Conservation (phyloP, 1,140 invertebrate species). For the Agrypnia vestita region DNA sequence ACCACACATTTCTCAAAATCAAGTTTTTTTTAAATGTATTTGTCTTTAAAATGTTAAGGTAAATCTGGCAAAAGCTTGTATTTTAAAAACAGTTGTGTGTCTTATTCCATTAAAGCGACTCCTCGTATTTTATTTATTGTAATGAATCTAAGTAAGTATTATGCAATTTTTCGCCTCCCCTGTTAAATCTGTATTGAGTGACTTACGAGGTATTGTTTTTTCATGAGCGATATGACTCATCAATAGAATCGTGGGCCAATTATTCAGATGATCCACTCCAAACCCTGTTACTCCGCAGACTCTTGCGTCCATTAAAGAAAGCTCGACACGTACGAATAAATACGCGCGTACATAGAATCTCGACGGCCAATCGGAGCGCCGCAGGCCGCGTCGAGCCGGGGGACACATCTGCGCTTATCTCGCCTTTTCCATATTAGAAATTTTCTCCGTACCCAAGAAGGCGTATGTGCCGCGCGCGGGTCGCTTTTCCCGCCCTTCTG, state of each 20-base stretch:
- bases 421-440: slow-evolving; percentile 42
- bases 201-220: too few relatives aligned
- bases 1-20: too few relatives aligned
- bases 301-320: not conserved
- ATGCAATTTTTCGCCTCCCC: too few relatives aligned
- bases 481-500: slow-evolving; percentile 6
- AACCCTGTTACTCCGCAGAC: not conserved
- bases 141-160: too few relatives aligned
- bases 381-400: not conserved
- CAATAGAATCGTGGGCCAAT: not conserved
- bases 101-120: too few relatives aligned
- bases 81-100: too few relatives aligned
- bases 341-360: not conserved
- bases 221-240: slow-evolving; percentile 3
- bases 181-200: too few relatives aligned
- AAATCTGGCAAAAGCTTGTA: too few relatives aligned
- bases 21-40: too few relatives aligned
- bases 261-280: not conserved
- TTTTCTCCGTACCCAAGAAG: not conserved
- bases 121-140: too few relatives aligned
- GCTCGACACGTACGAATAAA: not conserved
- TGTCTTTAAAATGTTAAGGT: too few relatives aligned
- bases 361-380: slow-evolving; percentile 12
- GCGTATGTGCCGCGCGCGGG: slow-evolving; percentile 8
- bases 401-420: slow-evolving; percentile 47